Base-by-base conservation (phyloP, 2,113 vertebrate species). In the Heterotis niloticus region DNA sequence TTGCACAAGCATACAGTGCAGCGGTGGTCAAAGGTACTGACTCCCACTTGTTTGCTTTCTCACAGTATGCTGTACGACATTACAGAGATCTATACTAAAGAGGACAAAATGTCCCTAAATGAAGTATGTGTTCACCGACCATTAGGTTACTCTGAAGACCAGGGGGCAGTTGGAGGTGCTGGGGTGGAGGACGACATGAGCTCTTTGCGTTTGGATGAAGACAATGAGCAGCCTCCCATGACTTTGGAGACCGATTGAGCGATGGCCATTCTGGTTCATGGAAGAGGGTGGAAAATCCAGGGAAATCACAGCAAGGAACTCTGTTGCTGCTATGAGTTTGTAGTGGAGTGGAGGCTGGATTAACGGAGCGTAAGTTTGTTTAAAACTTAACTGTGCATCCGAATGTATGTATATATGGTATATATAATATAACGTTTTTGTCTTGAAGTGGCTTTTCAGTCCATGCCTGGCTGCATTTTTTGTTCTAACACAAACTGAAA, bases 171-270 rank as follows among this genome's bases (percentile, higher is more conserved):
- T 1, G 98, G 98, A 4, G 97, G 98, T 10, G 83, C 91, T 1
- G 93, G 94, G 24, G 86, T 97, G 66, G 98, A 99, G 51, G 96
- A 98, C 0, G 97, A 99, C 87, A 88, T 96, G 81, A 92, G 77
- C 57, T 89, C 94, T 1, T 86, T 99, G 71, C 93, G 93, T 77
- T 77, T 98, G 74, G 98, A 99, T 0, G 98, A 99, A 14, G 98
- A 99, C 88, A 96, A 96, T 5, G 98, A 99, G 84, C 96, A 98
- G 71, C 98, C 97, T n/a, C 98, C 98, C 0, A 95, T 98, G 92
- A 95, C 98, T 84, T 95, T 98, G 11, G 94, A 95, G 87, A 98
- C 97, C 0, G 98, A 99, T 89, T 99, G 64, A 66, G 24, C 10
- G 34, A 44, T 14, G 64, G 76, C 80, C 87, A 86, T 85, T 80